Conservation (phyloP, 2,113 vertebrate species). For the Nestor notabilis region DNA sequence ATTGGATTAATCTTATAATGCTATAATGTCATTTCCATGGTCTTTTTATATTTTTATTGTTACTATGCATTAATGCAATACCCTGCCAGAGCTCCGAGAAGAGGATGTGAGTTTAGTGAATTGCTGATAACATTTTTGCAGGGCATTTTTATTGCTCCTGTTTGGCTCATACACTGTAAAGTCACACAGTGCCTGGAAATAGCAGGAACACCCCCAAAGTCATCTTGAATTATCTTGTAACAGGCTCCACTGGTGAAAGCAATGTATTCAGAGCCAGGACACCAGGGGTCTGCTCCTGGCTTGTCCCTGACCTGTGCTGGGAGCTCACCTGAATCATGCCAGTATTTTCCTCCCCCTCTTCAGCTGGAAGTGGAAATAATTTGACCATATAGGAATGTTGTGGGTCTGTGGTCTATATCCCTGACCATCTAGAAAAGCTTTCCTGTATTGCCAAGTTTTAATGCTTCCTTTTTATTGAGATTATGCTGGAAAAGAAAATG, state of each 20-base stretch:
- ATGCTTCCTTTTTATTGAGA: background rate
- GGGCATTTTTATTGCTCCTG: slow-evolving; percentile 27
- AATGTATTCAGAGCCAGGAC: background rate
- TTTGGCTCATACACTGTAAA: background rate
- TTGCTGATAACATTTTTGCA: slow-evolving; percentile 48
- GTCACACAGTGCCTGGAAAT: slow-evolving; percentile 5
- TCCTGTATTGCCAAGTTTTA: background rate
- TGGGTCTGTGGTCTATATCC: background rate
- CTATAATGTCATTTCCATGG: slow-evolving; percentile 71
- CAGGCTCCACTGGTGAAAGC: background rate
- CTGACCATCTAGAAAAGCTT: background rate
- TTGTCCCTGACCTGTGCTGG: background rate
- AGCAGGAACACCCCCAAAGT: slow-evolving; percentile 9
- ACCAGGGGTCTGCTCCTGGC: background rate
- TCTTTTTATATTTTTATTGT: slow-evolving; percentile 69
- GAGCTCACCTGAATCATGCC: background rate
- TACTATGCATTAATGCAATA: slow-evolving; percentile 62
- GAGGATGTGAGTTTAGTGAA: slow-evolving; percentile 44
- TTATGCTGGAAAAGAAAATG: background rate
- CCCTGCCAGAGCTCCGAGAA: slow-evolving; percentile 25
- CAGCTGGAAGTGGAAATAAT: background rate
- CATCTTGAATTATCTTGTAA: background rate
- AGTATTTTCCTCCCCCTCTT: background rate
- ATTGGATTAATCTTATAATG: slow-evolving; percentile 74
- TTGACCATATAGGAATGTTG: background rate